Base-by-base conservation (phyloP, 2,113 vertebrate genomes). In the Dissostichus mawsoni region DNA sequence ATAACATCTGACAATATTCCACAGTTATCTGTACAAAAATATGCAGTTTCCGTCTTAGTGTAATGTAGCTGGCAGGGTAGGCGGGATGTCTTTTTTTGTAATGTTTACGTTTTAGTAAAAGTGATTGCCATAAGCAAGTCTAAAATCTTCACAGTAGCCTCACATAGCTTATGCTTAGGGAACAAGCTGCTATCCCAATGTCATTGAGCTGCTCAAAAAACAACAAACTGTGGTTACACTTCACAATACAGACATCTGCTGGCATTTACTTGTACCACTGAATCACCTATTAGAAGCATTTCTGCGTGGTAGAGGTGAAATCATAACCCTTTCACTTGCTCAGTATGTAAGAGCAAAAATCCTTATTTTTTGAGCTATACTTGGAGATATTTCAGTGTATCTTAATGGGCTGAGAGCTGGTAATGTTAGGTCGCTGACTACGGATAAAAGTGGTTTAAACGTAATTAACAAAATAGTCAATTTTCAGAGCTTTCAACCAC, bases 1-100 rank as follows among this genome's bases (percentile, higher is more conserved):
- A 83, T 84, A 84, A 82, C 80, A 74, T 85, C 76, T 48, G 64
- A 87, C 85, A 88, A 72, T 82, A 80, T 63, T 80, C 74, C 81
- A 84, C 85, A 79, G 52, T 83, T 80, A 81, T 88, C 87, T 93
- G 84, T 90, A 93, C 87, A 93, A 92, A 92, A 91, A 92, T 91
- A 91, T 78, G 79, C 81, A 79, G 47, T 75, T 57, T 82, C 53
- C 68, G 84, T 87, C 74, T 83, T 53, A 59, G 82, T 84, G 81
- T 86, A 79, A 78, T 17, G 64, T 86, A 83, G 78, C 85, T 85
- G 82, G 77, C 87, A 87, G 89, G 78, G 83, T 29, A 83, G 77
- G 75, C 63, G 76, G 81, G 81, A 84, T 82, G 52, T 80, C 56
- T 12, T 69, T 47, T 76, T 82, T 86, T 71, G 76, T 78, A n/a